A percentile compares a stretch with the other conserved stretches of the same genome.
These are phyloP conservation scores for Spodoptera littoralis DNA, from an alignment of 2,888 invertebrate genomes.

Conservation along the genomic window DNA sequence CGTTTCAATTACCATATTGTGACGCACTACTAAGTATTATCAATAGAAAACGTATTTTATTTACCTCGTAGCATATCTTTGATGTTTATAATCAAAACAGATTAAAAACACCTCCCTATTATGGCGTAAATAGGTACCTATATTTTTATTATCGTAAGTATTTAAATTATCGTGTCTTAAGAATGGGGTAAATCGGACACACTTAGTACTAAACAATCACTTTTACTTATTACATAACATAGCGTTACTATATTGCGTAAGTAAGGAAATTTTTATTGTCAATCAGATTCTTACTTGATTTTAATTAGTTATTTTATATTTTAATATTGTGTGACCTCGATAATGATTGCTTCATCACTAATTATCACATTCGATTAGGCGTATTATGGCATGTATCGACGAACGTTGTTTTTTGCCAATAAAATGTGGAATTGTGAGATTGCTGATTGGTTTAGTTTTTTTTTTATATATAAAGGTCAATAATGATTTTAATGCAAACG, in stretches of 20 bases:
- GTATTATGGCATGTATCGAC: conserved; percentile 8
- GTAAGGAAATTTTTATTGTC: conserved; percentile 36
- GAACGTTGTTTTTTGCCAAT: conserved; percentile 2
- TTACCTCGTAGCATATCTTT: too few relatives aligned
- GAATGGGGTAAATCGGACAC: too few relatives aligned
- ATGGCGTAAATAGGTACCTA: too few relatives aligned
- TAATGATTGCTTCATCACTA: conserved; percentile 45
- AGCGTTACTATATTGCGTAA: conserved; percentile 3
- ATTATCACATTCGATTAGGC: conserved; percentile 9
- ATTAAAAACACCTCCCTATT: too few relatives aligned
- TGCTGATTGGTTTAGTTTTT: too few relatives aligned
- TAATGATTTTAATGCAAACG: background rate
- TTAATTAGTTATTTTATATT: conserved; percentile 26
- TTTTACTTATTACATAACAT: too few relatives aligned
- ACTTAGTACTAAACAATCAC: too few relatives aligned
- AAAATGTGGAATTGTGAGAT: background rate
- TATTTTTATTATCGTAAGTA: too few relatives aligned
- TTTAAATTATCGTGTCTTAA: too few relatives aligned
- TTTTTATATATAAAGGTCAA: too few relatives aligned
- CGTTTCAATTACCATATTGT: conserved; percentile 6
- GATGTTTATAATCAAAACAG: too few relatives aligned
- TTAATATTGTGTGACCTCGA: conserved; percentile 34
- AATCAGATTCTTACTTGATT: conserved; percentile 30
- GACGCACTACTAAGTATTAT: conserved; percentile 4
- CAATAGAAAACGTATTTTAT: background rate